Evolutionary conservation across 1,140 invertebrate species (phyloP).

Genomic region (Habropoda laboriosa): DNA sequence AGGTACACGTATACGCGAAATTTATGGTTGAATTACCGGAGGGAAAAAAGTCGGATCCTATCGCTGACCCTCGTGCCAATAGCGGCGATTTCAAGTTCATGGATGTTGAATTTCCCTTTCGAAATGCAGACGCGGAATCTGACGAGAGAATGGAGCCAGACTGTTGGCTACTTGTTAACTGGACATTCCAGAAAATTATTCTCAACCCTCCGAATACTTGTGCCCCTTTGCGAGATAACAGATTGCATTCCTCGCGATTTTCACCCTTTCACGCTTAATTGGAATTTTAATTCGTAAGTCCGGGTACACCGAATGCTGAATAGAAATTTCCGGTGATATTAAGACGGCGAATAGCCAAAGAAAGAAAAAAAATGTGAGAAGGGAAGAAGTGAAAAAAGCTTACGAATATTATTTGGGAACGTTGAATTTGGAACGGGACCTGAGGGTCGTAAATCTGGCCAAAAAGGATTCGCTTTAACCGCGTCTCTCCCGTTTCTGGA

Average conservation of each 20-base stretch:
- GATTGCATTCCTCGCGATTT: no score
- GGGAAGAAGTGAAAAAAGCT: no score
- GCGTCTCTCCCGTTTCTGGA: background rate
- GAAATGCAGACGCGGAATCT: background rate
- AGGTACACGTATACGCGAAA: slow-evolving; percentile 65
- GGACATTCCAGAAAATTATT: no score
- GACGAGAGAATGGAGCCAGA: background rate
- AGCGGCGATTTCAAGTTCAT: background rate
- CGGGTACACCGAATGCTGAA: no score
- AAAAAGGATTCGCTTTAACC: slow-evolving; percentile 12
- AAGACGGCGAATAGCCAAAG: no score
- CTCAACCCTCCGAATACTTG: no score
- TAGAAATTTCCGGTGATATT: no score
- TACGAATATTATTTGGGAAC: slow-evolving; percentile 1
- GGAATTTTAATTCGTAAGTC: no score
- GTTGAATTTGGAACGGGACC: background rate
- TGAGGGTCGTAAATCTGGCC: slow-evolving; percentile 12
- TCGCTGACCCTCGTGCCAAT: background rate
- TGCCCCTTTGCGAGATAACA: no score
- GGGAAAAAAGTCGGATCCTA: slow-evolving; percentile 55
- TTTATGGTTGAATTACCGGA: slow-evolving; percentile 73
- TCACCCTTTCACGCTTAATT: no score
- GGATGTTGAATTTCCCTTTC: slow-evolving; percentile 7
- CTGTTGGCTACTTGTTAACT: background rate
- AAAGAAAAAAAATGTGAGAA: no score